Base-by-base conservation (phyloP, 64 coral and sea anemone genomes). In the Montipora foliosa region DNA sequence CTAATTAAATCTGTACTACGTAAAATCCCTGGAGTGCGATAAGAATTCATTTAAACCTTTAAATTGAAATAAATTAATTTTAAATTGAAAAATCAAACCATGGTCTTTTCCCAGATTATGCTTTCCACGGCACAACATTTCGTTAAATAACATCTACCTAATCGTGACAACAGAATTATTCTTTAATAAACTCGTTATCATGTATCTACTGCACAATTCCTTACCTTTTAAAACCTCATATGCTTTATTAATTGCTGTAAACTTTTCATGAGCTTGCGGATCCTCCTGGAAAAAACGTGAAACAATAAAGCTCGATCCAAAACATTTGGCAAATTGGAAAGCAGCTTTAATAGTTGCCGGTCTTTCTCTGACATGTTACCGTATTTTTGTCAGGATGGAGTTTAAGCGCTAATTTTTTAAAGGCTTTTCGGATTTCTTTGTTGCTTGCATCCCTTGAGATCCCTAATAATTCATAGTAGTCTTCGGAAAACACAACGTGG, bases 171-270 rank as follows among this genome's bases (percentile, higher is more conserved):
- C 29, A 37, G 29, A 37, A 1, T 37, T 37, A 1, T 37, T 37
- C 29, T 37, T 37, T 37, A 37, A 37, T 37, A 37, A 37, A 37
- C 29, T 37, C 29, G 29, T 37, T 37, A 37, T 37, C 1, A 1
- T 37, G 29, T 1, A 37, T 37, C 29, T 37, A 37, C 29, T 37
- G 29, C 29, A 37, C 29, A 37, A 37, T 37, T 46, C 53, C 87
- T 51, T 75, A 99, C 98, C 98, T 99, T 99, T 99, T 46, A 99
- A 87, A 44, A 99, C 95, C 70, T 99, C 98, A 85, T 99, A 99
- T 1, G 98, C 98, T 78, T 90, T 96, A 77, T 90, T 99, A 44
- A 99, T 95, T 80, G 80, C 79, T 64, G 91, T 94, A 78, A 99
- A 99, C 10, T 70, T 96, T 77, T 99, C 98, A 29, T 99, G 98